Evolutionary conservation across 2,888 invertebrate species (phyloP).

Genomic region (Tiliacea citrago): DNA sequence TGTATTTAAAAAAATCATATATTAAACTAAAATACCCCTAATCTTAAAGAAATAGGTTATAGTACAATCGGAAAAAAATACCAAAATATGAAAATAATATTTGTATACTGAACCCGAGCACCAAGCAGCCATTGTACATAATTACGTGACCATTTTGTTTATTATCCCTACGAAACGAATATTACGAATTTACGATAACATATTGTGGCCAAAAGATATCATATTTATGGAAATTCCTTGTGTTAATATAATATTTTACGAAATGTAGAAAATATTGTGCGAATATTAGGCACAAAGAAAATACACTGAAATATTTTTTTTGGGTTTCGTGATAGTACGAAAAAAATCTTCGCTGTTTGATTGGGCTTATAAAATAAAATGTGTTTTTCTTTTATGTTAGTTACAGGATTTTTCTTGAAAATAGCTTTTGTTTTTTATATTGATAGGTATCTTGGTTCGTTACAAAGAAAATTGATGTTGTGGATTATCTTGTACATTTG

Average conservation of each 20-base stretch:
- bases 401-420: background rate
- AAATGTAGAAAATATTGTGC: conserved; percentile 42
- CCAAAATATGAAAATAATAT: background rate
- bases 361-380: conserved; percentile 15
- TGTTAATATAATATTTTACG: conserved; percentile 53
- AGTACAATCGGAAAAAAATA: background rate
- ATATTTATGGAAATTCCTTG: conserved; percentile 58
- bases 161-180: conserved; percentile 41
- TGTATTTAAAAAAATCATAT: too few species aligned
- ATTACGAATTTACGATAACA: conserved; percentile 46
- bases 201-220: conserved; percentile 56
- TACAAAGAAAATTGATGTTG: background rate
- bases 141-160: conserved; percentile 53
- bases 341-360: conserved; percentile 31
- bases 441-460: conserved; percentile 3
- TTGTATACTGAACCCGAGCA: conserved; percentile 41
- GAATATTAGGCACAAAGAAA: conserved; percentile 38
- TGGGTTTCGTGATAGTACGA: conserved; percentile 19
- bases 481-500: background rate
- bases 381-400: background rate
- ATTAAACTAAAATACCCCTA: too few species aligned
- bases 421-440: conserved; percentile 25
- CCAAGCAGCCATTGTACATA: conserved; percentile 13
- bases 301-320: conserved; percentile 16
- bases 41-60: background rate